Base-by-base conservation (phyloP, 1,140 invertebrate genomes). In the Pogonomyrmex barbatus region DNA sequence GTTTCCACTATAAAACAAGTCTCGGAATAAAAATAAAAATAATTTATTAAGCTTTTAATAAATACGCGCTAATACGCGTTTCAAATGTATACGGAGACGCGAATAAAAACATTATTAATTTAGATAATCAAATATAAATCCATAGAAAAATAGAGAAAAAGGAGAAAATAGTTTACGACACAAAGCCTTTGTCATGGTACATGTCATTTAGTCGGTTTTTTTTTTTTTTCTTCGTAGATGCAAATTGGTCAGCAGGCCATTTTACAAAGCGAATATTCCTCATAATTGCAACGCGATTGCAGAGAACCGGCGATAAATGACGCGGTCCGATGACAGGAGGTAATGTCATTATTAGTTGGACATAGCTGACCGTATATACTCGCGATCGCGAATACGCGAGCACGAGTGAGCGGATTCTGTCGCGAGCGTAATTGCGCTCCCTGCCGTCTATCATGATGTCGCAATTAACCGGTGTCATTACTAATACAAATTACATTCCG, bases 401-500 rank as follows among this genome's bases (percentile, higher is more conserved):
- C 17, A 17, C 58, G 45, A 30, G n/a, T 42, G 8, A 17, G n/a
- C 76, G 60, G 14, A 24, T 12, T 24, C 12, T 17, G 24, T 14
- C 33, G 47, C 62, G 24, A 17, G 12, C 36, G 62, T n/a, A 79
- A 71, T 81, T 45, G 65, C 63, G 39, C 65, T 54, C 12, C 6
- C 63, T 54, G 77, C 36, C 36, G 36, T 24, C 30, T 9, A 5
- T 50, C 8, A 45, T 36, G 60, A 58, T 33, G 47, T 45, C 8
- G 65, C 78, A 81, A 81, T 81, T 71, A 81, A 81, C 42, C 68
- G 79, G 42, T 62, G 75, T 83, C 79, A 83, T 75, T 62, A 71
- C 54, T 24, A 42, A 81, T 81, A 81, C 76, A 63, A 39, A 79
- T 79, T 67, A 50, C 50, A 56, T 65, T 47, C 39, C 36, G 47